Evolutionary conservation across 2,888 invertebrate species (phyloP).

Genomic region (Cantharis nigra): DNA sequence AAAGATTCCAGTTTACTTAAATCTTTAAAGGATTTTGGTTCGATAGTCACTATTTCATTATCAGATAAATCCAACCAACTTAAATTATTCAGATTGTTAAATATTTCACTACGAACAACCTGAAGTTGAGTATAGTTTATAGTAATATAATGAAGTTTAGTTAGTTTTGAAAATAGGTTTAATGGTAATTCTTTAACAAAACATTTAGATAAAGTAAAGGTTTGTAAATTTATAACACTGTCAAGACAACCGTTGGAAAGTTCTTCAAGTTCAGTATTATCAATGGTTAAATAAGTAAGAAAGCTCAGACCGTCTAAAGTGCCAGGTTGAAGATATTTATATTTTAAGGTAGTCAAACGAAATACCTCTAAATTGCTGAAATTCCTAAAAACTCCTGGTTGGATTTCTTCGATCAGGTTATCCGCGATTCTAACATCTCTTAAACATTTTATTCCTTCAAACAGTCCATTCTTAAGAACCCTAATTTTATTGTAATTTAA

Average conservation of each 20-base stretch:
- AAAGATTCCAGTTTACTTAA: neutral
- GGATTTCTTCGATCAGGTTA: neutral
- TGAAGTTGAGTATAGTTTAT: slow-evolving; percentile 1
- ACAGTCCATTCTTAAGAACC: neutral
- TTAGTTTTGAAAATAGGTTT: neutral
- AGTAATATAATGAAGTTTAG: neutral
- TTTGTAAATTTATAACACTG: neutral
- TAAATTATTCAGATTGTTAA: neutral
- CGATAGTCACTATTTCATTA: slow-evolving; percentile 10
- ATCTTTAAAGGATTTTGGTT: slow-evolving; percentile 10
- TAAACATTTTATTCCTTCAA: neutral
- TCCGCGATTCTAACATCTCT: neutral
- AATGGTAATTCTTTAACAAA: neutral
- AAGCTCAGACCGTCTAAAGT: neutral
- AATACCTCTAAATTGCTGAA: neutral
- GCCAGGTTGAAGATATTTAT: neutral
- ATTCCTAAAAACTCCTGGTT: neutral
- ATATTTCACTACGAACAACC: neutral
- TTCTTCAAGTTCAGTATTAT: neutral
- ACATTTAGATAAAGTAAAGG: neutral
- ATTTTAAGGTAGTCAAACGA: neutral
- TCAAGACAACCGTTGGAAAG: neutral
- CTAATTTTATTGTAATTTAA: neutral
- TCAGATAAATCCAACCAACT: neutral
- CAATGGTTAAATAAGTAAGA: neutral